Evolutionary conservation across 2,113 vertebrate species (phyloP), one percentile per base, ranked within the genome.

Genomic region (Charadrius vociferus): DNA sequence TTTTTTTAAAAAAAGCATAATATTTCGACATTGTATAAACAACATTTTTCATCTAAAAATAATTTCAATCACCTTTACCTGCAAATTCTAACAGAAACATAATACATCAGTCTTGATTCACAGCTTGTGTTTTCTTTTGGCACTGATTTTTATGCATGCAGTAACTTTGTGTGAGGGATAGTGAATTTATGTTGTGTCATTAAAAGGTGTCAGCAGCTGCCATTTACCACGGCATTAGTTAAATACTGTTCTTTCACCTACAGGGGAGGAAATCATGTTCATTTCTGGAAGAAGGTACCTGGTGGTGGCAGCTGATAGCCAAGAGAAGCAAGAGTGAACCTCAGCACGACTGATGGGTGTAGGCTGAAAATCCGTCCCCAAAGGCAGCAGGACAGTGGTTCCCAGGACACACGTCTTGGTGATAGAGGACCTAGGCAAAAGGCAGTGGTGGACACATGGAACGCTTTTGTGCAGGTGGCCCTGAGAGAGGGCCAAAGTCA

Each of bases 381-480:
- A 18, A 68, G 23, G 41, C 41, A 68, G 34, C 17, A 71, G 56
- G 61, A 67, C 24, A 30, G 30, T 3, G 24, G 36, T 55, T 67
- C n/a, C n/a, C 66, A 70, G 52, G 52, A 39, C 43, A 61, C 32
- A 20, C 0, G 0, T 18, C 27, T 67, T 43, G 5, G 23, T 82
- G 71, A 61, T 15, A 37, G 23, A 73, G 17, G 17, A 70, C 7
- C 4, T 15, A 71, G 21, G 41, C 18, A 86, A 81, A 93, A 91
- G 10, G 12, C 43, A 53, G 2, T 2, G 10, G 20, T 30, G 37
- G 45, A 58, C 13, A 47, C 68, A 80, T 34, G 6, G 81, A 93
- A 62, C 2, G 1, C 1, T 32, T 70, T 43, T 39, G 32, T 24
- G 3, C 2, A 0, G 1, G 27, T 14, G 62, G 43, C 14, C 26